These are phyloP conservation scores for Vultur gryphus DNA, from an alignment of 2,797 vertebrate species.

Conservation along the genomic window DNA sequence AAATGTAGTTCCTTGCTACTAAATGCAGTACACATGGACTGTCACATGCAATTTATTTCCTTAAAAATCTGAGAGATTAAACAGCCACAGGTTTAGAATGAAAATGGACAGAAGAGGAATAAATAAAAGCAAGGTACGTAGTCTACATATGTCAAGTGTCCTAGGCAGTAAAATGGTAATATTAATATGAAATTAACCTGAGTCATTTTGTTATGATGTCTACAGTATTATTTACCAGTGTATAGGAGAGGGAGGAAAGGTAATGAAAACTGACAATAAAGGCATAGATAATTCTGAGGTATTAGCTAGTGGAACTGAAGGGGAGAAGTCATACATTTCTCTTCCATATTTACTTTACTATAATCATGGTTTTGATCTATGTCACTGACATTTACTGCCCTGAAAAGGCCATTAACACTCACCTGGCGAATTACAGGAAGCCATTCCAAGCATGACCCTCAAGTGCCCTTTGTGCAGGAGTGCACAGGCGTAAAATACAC, in stretches of 20 bases:
- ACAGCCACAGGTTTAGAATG: background rate
- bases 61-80: background rate
- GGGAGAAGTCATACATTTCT: background rate
- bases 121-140: background rate
- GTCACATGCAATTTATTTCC: background rate
- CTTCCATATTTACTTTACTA: background rate
- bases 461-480: background rate
- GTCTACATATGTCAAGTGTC: background rate
- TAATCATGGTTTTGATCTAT: background rate
- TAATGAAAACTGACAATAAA: background rate
- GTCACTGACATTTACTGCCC: background rate
- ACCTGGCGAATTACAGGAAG: background rate
- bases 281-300: background rate
- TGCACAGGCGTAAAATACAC: background rate
- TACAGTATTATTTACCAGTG: background rate
- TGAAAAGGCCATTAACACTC: background rate
- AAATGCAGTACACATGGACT: fast-evolving
- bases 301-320: background rate
- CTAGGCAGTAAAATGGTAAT: background rate
- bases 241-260: background rate
- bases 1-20: background rate
- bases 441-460: background rate
- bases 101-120: background rate
- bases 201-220: background rate
- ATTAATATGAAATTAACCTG: background rate